These are phyloP conservation scores for Tachysurus fulvidraco DNA, from an alignment of 2,113 vertebrate genomes.

Conservation along the genomic window DNA sequence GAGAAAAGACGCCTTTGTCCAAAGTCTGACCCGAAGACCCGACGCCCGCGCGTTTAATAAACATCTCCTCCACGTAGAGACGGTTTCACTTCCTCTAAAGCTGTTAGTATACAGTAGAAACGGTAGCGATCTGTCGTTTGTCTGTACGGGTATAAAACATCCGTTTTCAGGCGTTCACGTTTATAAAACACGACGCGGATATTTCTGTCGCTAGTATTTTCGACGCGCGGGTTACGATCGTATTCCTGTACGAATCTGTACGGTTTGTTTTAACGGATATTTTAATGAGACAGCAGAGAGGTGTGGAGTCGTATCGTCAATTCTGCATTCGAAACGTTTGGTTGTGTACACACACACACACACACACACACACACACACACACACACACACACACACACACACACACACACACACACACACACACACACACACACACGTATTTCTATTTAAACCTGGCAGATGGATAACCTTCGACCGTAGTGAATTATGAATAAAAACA, in stretches of 20 bases:
- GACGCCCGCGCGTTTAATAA: no score
- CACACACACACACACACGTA: not conserved
- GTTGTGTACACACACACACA: not conserved
- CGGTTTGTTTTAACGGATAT: not conserved
- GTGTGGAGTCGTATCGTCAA: not conserved
- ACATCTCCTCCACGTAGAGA: not conserved
- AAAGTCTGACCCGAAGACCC: no score
- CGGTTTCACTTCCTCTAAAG: not conserved
- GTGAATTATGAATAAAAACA: conserved; percentile 21
- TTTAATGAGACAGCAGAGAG: not conserved
- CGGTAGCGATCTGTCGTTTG: not conserved
- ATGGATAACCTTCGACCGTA: conserved; percentile 17
- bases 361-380: not conserved
- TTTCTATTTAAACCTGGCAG: not conserved
- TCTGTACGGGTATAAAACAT: no score
- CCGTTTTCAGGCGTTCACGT: no score
- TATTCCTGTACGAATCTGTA: no score
- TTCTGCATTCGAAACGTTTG: not conserved
- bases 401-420: not conserved
- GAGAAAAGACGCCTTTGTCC: no score
- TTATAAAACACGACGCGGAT: no score
- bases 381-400: not conserved
- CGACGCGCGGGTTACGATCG: not conserved
- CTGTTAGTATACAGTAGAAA: not conserved
- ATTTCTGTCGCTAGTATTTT: no score